Percentiles rank a stretch among this genome's conserved stretches.
Conservation (phyloP, 2,888 invertebrate species). For the Xestia sexstrigata region DNA sequence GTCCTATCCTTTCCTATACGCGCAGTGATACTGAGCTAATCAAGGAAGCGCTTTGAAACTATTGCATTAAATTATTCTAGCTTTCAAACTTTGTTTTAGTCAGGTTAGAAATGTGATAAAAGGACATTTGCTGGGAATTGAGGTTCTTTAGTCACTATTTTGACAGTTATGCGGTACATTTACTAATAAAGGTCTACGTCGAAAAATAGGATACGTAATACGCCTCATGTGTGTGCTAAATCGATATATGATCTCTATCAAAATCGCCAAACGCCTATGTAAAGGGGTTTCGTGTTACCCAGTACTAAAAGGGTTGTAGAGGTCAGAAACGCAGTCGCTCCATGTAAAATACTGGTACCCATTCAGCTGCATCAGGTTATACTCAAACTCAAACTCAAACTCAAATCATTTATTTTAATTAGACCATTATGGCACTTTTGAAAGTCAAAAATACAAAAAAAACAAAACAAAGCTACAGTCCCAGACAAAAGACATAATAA, state of each 20-base stretch:
- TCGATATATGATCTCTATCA: background rate
- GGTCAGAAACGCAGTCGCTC: background rate
- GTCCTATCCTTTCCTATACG: background rate
- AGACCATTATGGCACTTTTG: no score
- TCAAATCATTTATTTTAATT: no score
- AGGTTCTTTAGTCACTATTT: background rate
- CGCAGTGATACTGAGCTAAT: conserved; percentile 19
- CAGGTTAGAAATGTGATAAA: background rate
- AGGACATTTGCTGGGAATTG: background rate
- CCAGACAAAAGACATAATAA: no score
- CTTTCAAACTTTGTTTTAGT: conserved; percentile 4
- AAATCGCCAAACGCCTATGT: background rate
- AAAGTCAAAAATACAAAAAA: no score
- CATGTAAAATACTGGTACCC: background rate
- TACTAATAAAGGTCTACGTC: background rate
- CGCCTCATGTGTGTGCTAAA: background rate
- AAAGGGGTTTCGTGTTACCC: background rate
- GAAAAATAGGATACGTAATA: background rate
- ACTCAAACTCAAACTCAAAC: no score
- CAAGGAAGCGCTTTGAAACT: conserved; percentile 31
- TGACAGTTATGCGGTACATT: background rate
- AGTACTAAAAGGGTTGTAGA: background rate
- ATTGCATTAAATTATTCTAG: conserved; percentile 22
- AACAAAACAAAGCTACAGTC: no score
- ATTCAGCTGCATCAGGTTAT: background rate